Base-by-base conservation (phyloP, 1,140 invertebrate species). In the Bombus waltoni region DNA sequence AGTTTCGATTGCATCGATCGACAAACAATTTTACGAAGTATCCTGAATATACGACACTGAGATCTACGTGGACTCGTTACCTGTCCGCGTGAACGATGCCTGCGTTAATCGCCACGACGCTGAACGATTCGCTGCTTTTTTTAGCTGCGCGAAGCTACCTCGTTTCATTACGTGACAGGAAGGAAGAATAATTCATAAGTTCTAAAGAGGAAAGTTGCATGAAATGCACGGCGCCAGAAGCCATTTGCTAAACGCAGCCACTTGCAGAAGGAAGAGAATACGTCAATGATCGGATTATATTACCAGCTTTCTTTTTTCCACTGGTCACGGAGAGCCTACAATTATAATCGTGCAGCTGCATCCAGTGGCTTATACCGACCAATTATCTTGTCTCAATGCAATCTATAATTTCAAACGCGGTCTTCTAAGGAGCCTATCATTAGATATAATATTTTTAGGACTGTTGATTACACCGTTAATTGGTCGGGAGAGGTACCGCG, bases 291-390 rank as follows among this genome's bases (percentile, higher is more conserved):
- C 84, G 85, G 89, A 92, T 90, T 85, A 89, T 81, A 87, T 53
- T 53, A 53, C 81, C 62, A 15, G 32, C n/a, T 81, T 86, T 88
- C 32, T 90, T 92, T 38, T 89, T 86, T 82, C 59, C 79, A 35
- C n/a, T 71, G 79, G 59, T 44, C 59, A 38, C 42, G 73, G 80
- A 74, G 83, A 91, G 78, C 71, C 88, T 92, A 81, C 92, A 93
- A 93, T 93, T 92, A 93, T 89, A 88, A 92, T 89, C 75, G 87
- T 11, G 86, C 93, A 92, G 92, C 91, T 93, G 92, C 89, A 85
- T 62, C 87, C 80, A 87, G 70, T 85, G 74, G 86, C 76, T 88
- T 44, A 18, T 81, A 76, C 81, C 75, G 81, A 76, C 74, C 92
- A 92, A 93, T 94, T 93, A 93, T 90, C 91, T 85, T 90, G 91